Percentiles rank a stretch among this genome's conserved stretches.
Evolutionary conservation across 1,140 invertebrate species (phyloP).

Genomic region (Drosophila arawakana): DNA sequence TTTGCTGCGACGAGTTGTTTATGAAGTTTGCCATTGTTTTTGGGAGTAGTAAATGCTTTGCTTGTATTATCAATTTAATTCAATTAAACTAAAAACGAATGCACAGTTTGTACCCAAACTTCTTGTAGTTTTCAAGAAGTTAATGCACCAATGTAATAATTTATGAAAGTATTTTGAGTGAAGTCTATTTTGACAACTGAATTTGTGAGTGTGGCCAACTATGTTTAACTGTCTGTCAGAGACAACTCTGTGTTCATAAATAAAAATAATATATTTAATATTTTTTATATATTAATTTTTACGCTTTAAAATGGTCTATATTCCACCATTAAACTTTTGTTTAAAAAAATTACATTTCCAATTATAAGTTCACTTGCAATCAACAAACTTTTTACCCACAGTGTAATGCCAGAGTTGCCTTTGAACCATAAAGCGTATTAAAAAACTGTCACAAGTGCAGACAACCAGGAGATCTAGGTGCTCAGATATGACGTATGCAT

Average conservation of each 20-base stretch:
- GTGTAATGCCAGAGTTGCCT: conserved; percentile 12
- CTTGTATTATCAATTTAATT: background rate
- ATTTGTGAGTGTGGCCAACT: background rate
- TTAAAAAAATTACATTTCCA: background rate
- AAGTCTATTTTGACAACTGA: background rate
- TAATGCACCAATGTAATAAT: background rate
- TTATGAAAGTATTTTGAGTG: background rate
- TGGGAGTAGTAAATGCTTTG: background rate
- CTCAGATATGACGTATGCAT: conserved; percentile 22
- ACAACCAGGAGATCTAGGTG: conserved; percentile 32
- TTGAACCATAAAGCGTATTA: conserved; percentile 62
- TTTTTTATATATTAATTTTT: too few relatives aligned
- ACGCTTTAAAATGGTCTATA: too few relatives aligned
- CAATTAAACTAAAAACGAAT: background rate
- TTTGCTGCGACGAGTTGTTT: conserved; percentile 32
- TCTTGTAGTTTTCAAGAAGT: background rate
- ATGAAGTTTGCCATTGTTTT: conserved; percentile 33
- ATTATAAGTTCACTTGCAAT: background rate
- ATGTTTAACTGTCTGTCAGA: too few relatives aligned
- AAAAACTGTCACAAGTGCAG: conserved; percentile 60
- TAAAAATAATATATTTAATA: too few relatives aligned
- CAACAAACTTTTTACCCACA: background rate
- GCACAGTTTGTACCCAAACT: background rate
- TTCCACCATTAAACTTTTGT: too few relatives aligned
- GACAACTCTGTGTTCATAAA: too few relatives aligned